Evolutionary conservation across 2,113 vertebrate species (phyloP).

Genomic region (Limanda limanda): DNA sequence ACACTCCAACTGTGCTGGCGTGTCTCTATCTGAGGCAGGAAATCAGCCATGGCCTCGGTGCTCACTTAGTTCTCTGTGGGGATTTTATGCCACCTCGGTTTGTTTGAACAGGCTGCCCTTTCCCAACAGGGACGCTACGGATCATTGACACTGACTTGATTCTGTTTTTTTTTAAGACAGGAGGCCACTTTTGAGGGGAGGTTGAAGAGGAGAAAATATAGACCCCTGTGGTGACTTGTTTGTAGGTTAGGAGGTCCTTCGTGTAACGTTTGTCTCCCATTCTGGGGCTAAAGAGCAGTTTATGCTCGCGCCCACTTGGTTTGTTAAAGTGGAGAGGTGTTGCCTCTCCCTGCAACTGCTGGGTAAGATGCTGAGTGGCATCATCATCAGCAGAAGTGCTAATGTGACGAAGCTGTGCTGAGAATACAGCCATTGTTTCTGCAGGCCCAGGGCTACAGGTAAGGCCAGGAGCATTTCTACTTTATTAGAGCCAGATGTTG

Average conservation of each 20-base stretch:
- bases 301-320: neutral
- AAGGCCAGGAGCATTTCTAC: constrained; percentile 23
- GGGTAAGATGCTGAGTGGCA: constrained; percentile 56
- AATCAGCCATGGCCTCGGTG: too few relatives aligned
- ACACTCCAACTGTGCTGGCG: neutral
- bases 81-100: constrained; percentile 21
- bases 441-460: constrained; percentile 2
- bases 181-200: constrained; percentile 4
- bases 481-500: constrained; percentile 65
- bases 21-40: constrained; percentile 5
- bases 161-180: neutral
- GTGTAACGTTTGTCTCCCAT: too few relatives aligned
- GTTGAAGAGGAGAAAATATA: constrained; percentile 19
- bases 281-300: too few relatives aligned
- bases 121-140: constrained; percentile 15
- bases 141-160: constrained; percentile 20
- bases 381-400: constrained; percentile 52
- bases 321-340: constrained; percentile 16
- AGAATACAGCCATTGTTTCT: constrained; percentile 58
- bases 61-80: neutral
- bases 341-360: constrained; percentile 35
- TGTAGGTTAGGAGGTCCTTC: constrained; percentile 33
- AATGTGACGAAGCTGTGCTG: constrained; percentile 42
- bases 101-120: constrained; percentile 30
- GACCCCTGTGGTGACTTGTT: constrained; percentile 41